Evolutionary conservation across 2,888 invertebrate species (phyloP), one percentile per base, ranked within the genome.

Genomic region (Synergus japonicus): DNA sequence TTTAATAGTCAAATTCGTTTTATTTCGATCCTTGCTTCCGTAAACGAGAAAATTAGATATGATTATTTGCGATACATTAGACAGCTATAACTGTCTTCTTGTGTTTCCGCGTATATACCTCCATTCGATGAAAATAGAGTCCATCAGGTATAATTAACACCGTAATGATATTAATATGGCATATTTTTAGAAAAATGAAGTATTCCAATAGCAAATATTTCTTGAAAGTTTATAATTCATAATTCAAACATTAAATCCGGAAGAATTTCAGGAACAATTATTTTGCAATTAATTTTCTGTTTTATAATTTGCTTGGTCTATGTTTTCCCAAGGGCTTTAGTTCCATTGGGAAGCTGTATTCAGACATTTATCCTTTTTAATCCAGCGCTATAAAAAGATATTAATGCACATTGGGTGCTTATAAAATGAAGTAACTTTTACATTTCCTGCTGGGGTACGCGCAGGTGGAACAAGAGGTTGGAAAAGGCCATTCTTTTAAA

Each of bases 221-320:
- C 5, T 7, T 37, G 37, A 29, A 29, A 29, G 29, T 29, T 29
- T 3, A 3, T 29, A 29, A 29, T 49, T 69, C 12, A 37, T 69
- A 37, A 49, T 69, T 49, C 9, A 37, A 46, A 44, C 8, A 69
- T 15, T 46, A 12, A 9, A 69, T 49, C 37, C 37, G 15, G 3
- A 9, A 49, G 12, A 54, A 69, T 54, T 2, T 15, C 13, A 9
- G 4, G 49, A 69, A 29, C 9, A 54, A 54, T 67, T 67, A 46
- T 46, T 46, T 46, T 15, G 22, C 22, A 67, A 54, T 73, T 54
- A 54, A 54, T n/a, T 73, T 54, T 54, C 37, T 54, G 29, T 49
- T 49, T 9, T 9, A 15, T 49, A 67, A 9, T 15, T 2, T 29
- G 5, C 15, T 69, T 29, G 15, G 10, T 2, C 9, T 46, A 22